Evolutionary conservation across 2,888 invertebrate genomes (phyloP).

Genomic region (Lapara coniferarum): DNA sequence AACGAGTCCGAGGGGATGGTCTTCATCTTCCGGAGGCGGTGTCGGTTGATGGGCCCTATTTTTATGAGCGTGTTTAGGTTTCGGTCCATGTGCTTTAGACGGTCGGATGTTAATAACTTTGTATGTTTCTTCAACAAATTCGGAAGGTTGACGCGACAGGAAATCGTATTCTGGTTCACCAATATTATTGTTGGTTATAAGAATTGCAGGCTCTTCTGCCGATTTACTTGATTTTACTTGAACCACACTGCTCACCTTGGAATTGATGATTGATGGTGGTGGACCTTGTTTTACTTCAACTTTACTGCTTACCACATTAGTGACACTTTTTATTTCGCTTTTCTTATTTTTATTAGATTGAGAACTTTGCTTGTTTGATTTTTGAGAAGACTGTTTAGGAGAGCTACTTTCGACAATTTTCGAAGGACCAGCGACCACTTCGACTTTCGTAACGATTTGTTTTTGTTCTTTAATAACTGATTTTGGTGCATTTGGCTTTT

Average conservation of each 20-base stretch:
- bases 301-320: constrained; percentile 74
- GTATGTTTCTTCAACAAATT: constrained; percentile 93
- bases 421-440: constrained; percentile 82
- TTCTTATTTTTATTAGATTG: constrained; percentile 62
- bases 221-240: constrained; percentile 77
- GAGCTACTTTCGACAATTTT: constrained; percentile 69
- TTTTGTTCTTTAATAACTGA: constrained; percentile 75
- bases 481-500: constrained; percentile 69
- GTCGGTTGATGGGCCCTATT: constrained; percentile 69
- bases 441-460: constrained; percentile 79
- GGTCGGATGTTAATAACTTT: constrained; percentile 91
- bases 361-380: constrained; percentile 59
- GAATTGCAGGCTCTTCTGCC: constrained; percentile 84
- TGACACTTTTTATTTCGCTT: constrained; percentile 67
- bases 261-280: constrained; percentile 57
- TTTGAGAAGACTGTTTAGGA: constrained; percentile 57
- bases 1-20: constrained; percentile 91
- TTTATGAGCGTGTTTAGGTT: constrained; percentile 75
- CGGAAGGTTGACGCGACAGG: constrained; percentile 92
- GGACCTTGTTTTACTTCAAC: constrained; percentile 77
- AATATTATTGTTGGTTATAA: constrained; percentile 87
- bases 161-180: constrained; percentile 93
- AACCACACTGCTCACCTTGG: constrained; percentile 82
- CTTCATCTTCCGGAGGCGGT: constrained; percentile 81
- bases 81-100: constrained; percentile 80